Conservation (phyloP, 2,888 invertebrate genomes). For the Clusia tigrina region DNA sequence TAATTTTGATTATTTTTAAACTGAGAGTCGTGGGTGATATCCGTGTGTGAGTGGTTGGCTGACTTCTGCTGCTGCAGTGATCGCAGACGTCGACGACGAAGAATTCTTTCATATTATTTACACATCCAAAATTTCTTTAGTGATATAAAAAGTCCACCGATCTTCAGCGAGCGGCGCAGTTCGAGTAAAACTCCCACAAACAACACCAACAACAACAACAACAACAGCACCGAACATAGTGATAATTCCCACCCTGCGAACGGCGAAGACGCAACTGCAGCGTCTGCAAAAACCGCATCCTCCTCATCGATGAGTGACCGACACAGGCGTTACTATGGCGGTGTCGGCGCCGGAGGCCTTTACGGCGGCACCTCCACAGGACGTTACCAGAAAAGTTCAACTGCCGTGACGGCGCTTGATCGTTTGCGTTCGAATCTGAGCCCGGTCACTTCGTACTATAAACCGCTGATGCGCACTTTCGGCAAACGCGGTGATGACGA, state of each 20-base stretch:
- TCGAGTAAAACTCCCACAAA: conserved; percentile 50
- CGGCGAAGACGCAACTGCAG: conserved; percentile 33
- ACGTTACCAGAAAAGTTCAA: conserved; percentile 58
- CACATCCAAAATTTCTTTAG: conserved; percentile 23
- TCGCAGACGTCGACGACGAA: too few relatives aligned
- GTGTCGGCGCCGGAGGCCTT: conserved; percentile 36
- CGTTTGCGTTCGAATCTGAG: conserved; percentile 62
- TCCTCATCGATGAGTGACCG: conserved; percentile 57
- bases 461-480: conserved; percentile 61
- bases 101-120: too few relatives aligned
- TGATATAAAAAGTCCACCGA: conserved; percentile 38
- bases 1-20: conserved; percentile 11
- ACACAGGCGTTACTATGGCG: conserved; percentile 60
- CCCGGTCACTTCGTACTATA: conserved; percentile 63
- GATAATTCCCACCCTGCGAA: conserved; percentile 35
- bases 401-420: conserved; percentile 60
- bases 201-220: conserved; percentile 39
- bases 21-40: not conserved
- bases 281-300: conserved; percentile 15
- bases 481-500: conserved; percentile 54
- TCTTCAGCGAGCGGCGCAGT: conserved; percentile 41
- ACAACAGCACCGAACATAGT: conserved; percentile 15
- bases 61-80: not conserved
- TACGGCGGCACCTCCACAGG: conserved; percentile 39
- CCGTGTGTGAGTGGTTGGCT: not conserved